These are phyloP conservation scores for Synergus gifuensis DNA, from an alignment of 2,888 invertebrate species.

Conservation along the genomic window DNA sequence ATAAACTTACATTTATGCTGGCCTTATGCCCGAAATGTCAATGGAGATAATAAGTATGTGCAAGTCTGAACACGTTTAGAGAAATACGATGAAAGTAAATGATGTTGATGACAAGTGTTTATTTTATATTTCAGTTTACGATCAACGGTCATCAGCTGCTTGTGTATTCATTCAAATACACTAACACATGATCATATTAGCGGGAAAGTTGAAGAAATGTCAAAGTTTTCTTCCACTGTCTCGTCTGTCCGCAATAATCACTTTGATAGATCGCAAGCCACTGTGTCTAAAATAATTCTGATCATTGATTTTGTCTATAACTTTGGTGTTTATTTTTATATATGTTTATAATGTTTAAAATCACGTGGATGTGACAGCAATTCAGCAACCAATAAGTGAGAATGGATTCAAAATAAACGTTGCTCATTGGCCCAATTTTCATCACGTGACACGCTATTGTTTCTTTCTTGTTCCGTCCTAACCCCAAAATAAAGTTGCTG, in stretches of 20 bases:
- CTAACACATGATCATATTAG: neutral
- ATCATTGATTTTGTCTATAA: neutral
- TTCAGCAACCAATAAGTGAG: neutral
- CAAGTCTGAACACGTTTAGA: constrained; percentile 1
- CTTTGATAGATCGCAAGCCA: neutral
- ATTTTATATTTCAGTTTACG: neutral
- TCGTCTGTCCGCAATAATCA: neutral
- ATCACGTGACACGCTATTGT: neutral
- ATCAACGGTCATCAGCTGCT: constrained; percentile 1
- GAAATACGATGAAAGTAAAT: neutral
- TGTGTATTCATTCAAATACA: neutral
- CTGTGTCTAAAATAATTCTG: neutral
- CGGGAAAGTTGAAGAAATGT: neutral
- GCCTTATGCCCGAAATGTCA: neutral
- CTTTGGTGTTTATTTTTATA: neutral
- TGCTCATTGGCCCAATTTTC: neutral
- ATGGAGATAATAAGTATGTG: neutral
- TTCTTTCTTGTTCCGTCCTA: neutral
- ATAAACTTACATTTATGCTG: neutral
- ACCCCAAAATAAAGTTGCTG: neutral
- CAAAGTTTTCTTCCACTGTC: neutral
- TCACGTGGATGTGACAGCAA: neutral
- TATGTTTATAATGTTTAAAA: neutral
- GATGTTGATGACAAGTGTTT: constrained; percentile 9
- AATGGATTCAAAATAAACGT: neutral